Conservation (phyloP, 2,888 invertebrate species). For the Tuberolachnus salignus region DNA sequence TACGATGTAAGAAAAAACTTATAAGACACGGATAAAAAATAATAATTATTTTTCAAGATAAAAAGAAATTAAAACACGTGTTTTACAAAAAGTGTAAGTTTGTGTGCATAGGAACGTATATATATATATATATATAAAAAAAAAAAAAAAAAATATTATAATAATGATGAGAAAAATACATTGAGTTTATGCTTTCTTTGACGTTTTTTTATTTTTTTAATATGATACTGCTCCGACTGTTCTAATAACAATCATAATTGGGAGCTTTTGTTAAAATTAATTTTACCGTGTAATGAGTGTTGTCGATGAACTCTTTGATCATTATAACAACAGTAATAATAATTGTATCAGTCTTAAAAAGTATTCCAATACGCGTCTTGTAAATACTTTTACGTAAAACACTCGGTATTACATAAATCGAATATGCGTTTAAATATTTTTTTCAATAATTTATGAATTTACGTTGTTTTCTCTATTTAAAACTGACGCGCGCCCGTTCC, state of each 20-base stretch:
- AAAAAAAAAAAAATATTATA: too few species aligned
- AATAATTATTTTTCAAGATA: not conserved
- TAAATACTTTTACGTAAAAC: too few species aligned
- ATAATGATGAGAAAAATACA: conserved; percentile 16
- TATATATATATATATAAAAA: not conserved
- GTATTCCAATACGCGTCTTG: too few species aligned
- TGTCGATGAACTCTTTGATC: conserved; percentile 24
- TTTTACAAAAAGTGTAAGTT: not conserved
- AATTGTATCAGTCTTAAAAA: too few species aligned
- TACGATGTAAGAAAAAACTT: not conserved
- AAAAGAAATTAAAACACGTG: not conserved
- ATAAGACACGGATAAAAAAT: not conserved
- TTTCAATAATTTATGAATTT: too few species aligned
- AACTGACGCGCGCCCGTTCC: too few species aligned
- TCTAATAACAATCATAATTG: conserved; percentile 35
- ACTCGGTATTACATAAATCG: too few species aligned
- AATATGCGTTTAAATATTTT: too few species aligned
- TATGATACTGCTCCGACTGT: conserved; percentile 2
- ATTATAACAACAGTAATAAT: conserved; percentile 22
- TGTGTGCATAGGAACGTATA: not conserved
- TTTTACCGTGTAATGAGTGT: conserved; percentile 28
- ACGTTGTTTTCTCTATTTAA: too few species aligned
- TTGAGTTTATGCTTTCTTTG: conserved; percentile 19
- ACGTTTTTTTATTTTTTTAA: conserved; percentile 11
- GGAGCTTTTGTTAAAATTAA: conserved; percentile 36